phyloP scores from a whole-genome alignment of 2,113 vertebrate species.

The Callorhinus ursinus region DNA sequence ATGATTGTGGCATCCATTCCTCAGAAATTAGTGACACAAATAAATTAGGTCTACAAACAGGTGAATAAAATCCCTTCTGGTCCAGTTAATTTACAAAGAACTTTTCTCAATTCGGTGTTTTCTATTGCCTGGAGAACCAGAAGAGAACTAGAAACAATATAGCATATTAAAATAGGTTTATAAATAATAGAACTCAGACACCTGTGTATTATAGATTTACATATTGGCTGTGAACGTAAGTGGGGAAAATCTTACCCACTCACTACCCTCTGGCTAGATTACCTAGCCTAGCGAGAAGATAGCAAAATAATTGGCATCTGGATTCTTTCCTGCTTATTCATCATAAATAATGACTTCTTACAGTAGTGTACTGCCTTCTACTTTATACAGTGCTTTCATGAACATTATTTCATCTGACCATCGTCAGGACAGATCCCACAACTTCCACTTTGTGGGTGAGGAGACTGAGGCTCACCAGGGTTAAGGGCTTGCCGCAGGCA shows the following conservation, averaged over 20 bases:
- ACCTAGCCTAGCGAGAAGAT: constrained; percentile 52
- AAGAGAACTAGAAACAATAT: constrained; percentile 54
- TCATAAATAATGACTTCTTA: constrained; percentile 29
- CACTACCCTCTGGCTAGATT: constrained; percentile 68
- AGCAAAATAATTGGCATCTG: constrained; percentile 61
- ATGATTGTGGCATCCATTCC: background rate
- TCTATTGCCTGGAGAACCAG: constrained; percentile 29
- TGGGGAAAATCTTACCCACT: constrained; percentile 46
- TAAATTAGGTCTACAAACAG: constrained; percentile 30
- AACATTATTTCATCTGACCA: background rate
- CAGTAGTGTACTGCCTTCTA: background rate
- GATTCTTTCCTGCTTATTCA: constrained; percentile 60
- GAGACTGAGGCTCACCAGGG: background rate
- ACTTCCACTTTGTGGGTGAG: background rate
- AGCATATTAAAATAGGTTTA: constrained; percentile 63
- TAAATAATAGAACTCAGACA: constrained; percentile 74
- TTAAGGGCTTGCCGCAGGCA: background rate
- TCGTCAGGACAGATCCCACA: background rate
- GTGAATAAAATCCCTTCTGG: constrained; percentile 40
- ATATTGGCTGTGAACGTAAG: constrained; percentile 5
- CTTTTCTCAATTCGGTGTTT: constrained; percentile 45
- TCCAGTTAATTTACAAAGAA: constrained; percentile 49
- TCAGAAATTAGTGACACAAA: constrained; percentile 24
- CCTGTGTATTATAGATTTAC: constrained; percentile 62
- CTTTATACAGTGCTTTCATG: background rate